These are phyloP conservation scores for Sinohyriopsis cumingii DNA, from an alignment of 2,888 invertebrate species.

Conservation along the genomic window DNA sequence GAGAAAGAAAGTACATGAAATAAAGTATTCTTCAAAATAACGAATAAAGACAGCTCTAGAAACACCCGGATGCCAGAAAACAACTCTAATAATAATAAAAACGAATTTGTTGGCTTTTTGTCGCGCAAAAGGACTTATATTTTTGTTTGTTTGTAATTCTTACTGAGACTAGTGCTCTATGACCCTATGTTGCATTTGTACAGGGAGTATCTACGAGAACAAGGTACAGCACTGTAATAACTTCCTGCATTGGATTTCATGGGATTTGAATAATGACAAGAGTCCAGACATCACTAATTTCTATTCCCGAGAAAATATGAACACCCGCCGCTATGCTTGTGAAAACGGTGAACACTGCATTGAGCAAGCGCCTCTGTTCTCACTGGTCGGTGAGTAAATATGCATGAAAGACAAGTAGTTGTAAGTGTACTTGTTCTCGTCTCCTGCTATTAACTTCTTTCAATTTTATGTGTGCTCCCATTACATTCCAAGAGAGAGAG, in stretches of 20 bases:
- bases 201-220: conserved; percentile 45
- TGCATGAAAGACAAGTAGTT: background rate
- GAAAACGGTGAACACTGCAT: conserved; percentile 47
- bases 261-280: conserved; percentile 39
- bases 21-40: too few species aligned
- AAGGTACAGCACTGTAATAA: conserved; percentile 55
- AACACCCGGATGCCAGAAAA: too few species aligned
- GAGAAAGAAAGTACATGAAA: too few species aligned
- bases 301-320: conserved; percentile 43
- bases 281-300: conserved; percentile 41
- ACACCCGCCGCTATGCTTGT: conserved; percentile 40
- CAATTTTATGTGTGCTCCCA: too few species aligned
- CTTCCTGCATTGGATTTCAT: conserved; percentile 56
- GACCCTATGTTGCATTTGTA: background rate
- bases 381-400: conserved; percentile 43
- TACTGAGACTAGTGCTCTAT: too few species aligned
- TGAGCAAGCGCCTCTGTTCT: conserved; percentile 49
- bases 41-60: too few species aligned
- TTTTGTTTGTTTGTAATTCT: too few species aligned
- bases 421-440: too few species aligned
- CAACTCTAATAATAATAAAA: too few species aligned
- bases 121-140: background rate
- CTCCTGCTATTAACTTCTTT: too few species aligned
- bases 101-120: too few species aligned
- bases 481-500: too few species aligned